These are phyloP conservation scores for Drosophila pectinifera DNA, from an alignment of 1,140 invertebrate species.

Conservation along the genomic window DNA sequence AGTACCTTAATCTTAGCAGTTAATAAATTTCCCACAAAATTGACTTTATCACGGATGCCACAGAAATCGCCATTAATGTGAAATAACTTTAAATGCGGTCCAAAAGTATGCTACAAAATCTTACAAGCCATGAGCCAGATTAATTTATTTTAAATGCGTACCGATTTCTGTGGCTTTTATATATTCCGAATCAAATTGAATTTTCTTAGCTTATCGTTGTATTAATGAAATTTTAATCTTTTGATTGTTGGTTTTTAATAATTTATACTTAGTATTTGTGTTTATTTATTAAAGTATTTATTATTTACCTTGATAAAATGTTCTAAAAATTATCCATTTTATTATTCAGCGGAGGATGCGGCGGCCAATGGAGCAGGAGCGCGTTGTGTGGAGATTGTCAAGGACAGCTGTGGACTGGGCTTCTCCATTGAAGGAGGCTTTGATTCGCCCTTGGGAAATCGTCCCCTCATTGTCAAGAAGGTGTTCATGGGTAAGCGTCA, in stretches of 20 bases:
- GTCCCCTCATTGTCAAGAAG: constrained; percentile 94
- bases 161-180: too few relatives aligned
- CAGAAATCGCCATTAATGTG: neutral
- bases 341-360: constrained; percentile 58
- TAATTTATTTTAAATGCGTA: neutral
- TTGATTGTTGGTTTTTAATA: too few relatives aligned
- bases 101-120: constrained; percentile 2
- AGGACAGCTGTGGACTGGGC: constrained; percentile 95
- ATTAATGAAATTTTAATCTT: too few relatives aligned
- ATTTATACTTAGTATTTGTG: too few relatives aligned
- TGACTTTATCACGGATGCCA: too few relatives aligned
- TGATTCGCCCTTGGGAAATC: constrained; percentile 94
- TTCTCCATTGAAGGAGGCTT: constrained; percentile 97
- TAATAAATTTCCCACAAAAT: too few relatives aligned
- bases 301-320: neutral
- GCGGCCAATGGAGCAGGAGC: constrained; percentile 60
- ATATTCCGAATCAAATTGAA: too few relatives aligned
- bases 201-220: too few relatives aligned
- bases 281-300: too few relatives aligned
- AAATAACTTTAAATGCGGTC: neutral
- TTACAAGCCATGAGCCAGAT: too few relatives aligned
- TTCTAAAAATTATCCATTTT: neutral
- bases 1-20: too few relatives aligned
- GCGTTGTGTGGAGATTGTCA: constrained; percentile 88
- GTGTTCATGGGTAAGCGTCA: constrained; percentile 92